Conservation (phyloP, 2,797 vertebrate genomes). For the Lagorchestes hirsutus region DNA sequence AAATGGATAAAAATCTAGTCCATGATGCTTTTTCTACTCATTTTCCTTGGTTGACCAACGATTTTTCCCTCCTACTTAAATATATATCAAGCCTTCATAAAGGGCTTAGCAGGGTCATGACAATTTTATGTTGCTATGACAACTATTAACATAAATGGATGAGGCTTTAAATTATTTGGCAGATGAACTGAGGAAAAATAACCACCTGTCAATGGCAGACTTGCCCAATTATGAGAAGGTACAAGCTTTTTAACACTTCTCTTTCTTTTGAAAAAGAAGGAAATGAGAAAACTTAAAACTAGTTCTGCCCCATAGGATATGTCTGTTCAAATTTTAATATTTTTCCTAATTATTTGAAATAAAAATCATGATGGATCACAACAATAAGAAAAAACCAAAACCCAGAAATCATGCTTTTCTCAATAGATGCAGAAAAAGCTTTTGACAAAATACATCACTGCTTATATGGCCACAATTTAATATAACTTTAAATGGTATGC, state of each 20-base stretch:
- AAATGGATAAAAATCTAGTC: neutral
- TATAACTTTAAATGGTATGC: neutral
- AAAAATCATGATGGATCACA: neutral
- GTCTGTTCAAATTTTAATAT: neutral
- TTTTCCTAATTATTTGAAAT: neutral
- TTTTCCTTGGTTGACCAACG: neutral
- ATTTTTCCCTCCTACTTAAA: neutral
- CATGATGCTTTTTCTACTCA: neutral
- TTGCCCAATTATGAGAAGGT: neutral
- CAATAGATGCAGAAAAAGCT: neutral
- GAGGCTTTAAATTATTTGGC: constrained; percentile 2
- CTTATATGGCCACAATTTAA: neutral
- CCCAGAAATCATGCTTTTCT: neutral
- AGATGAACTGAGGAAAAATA: constrained; percentile 3
- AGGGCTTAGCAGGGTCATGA: neutral
- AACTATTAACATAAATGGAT: neutral
- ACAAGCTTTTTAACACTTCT: neutral
- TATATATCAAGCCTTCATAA: neutral
- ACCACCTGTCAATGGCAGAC: neutral
- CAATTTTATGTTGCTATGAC: neutral
- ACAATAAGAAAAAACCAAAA: neutral
- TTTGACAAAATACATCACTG: neutral
- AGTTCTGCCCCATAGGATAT: neutral
- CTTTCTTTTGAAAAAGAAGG: neutral
- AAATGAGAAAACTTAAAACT: neutral